Evolutionary conservation across 2,113 vertebrate species (phyloP).

Genomic region (Mobula hypostoma): DNA sequence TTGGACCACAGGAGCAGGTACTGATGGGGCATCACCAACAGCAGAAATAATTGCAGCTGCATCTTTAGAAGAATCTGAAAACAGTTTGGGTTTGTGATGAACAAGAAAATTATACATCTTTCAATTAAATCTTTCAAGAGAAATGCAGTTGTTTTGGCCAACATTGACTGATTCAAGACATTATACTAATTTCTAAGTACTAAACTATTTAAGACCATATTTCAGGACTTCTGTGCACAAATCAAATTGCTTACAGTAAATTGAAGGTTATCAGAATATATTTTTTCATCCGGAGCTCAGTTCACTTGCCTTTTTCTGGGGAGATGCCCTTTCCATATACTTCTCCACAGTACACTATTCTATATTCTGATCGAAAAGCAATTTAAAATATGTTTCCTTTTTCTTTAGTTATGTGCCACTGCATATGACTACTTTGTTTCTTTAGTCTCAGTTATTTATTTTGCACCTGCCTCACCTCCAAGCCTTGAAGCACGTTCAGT

Average conservation of each 20-base stretch:
- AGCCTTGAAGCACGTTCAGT: neutral
- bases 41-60: conserved; percentile 88
- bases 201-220: neutral
- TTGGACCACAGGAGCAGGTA: conserved; percentile 74
- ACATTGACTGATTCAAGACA: neutral
- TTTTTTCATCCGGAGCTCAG: neutral
- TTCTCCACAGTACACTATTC: neutral
- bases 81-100: conserved; percentile 34
- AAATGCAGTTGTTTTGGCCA: neutral
- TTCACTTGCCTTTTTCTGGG: neutral
- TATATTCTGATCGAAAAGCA: neutral
- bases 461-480: neutral
- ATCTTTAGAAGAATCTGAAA: conserved; percentile 71
- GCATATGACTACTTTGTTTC: neutral
- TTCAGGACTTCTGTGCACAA: neutral
- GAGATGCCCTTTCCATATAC: neutral
- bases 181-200: neutral
- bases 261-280: neutral
- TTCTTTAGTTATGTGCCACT: neutral
- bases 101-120: neutral
- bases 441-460: neutral
- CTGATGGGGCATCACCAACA: conserved; percentile 69
- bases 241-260: neutral
- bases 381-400: neutral
- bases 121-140: neutral